phyloP scores from a whole-genome alignment of 2,888 invertebrate species.

The Quadriops clusia region DNA sequence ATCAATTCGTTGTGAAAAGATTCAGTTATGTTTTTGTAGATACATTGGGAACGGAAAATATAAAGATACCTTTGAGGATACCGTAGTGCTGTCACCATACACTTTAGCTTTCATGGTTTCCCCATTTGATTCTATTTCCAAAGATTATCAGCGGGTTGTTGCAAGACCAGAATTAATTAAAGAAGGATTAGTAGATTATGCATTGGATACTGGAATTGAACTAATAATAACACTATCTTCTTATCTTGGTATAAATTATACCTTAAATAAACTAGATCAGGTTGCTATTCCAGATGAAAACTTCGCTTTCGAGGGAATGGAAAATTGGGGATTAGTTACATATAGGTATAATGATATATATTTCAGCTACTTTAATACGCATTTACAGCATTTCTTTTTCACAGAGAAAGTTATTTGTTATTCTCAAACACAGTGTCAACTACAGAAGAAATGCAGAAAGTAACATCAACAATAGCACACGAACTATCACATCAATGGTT shows the following conservation, averaged over 20 bases:
- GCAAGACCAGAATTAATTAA: too few relatives aligned
- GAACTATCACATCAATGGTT: slow-evolving; percentile 79
- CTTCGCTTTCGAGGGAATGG: slow-evolving; percentile 81
- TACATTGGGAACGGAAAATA: too few relatives aligned
- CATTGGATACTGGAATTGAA: too few relatives aligned
- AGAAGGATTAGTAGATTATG: too few relatives aligned
- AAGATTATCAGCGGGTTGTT: too few relatives aligned
- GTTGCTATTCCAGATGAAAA: slow-evolving; percentile 78
- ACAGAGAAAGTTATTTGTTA: slow-evolving; percentile 51
- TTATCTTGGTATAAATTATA: too few relatives aligned
- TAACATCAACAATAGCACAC: slow-evolving; percentile 59
- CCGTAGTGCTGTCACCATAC: slow-evolving; percentile 70
- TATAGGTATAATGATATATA: slow-evolving; percentile 54
- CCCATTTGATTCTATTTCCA: too few relatives aligned
- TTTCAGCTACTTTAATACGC: too few relatives aligned
- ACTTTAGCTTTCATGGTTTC: slow-evolving; percentile 75
- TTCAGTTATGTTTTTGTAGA: too few relatives aligned
- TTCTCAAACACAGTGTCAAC: slow-evolving; percentile 38
- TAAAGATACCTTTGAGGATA: slow-evolving; percentile 34
- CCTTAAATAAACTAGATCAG: slow-evolving; percentile 72
- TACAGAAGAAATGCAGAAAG: slow-evolving; percentile 47
- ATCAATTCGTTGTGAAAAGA: too few relatives aligned
- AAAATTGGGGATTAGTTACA: slow-evolving; percentile 83
- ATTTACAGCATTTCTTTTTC: too few relatives aligned
- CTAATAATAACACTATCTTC: too few relatives aligned